phyloP scores from a whole-genome alignment of 2,797 vertebrate species.

The Luscinia megarhynchos region DNA sequence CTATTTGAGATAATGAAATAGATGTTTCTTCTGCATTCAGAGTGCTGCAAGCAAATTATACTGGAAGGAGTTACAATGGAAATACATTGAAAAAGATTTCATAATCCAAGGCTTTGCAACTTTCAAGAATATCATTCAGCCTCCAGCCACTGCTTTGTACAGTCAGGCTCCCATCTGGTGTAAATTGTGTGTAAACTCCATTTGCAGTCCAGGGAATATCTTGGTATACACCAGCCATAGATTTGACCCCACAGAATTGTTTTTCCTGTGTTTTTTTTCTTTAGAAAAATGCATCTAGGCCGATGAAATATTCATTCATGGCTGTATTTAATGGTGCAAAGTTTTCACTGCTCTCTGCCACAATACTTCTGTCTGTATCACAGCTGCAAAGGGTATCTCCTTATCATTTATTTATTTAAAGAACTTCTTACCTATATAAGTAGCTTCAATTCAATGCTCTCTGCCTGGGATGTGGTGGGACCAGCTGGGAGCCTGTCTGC shows the following conservation, averaged over 20 bases:
- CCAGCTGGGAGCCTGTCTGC: not conserved
- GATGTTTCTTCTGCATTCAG: slow-evolving; percentile 68
- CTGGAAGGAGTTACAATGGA: slow-evolving; percentile 63
- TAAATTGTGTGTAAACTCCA: slow-evolving; percentile 30
- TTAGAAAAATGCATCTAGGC: not conserved
- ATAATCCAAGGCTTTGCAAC: slow-evolving; percentile 68
- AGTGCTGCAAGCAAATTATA: slow-evolving; percentile 38
- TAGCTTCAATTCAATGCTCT: not conserved
- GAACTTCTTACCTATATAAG: not conserved
- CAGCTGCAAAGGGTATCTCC: not conserved
- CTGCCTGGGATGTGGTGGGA: not conserved
- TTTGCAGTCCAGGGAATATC: not conserved
- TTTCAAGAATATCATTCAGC: slow-evolving; percentile 56
- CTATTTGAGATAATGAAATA: slow-evolving; percentile 76
- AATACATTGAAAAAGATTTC: slow-evolving; percentile 66
- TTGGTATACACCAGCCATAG: not conserved
- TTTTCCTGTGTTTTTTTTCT: not conserved
- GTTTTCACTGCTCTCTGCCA: not conserved
- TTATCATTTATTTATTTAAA: not conserved
- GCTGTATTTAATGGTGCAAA: not conserved
- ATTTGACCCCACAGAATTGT: not conserved
- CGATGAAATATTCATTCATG: not conserved
- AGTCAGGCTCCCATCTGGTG: slow-evolving; percentile 7
- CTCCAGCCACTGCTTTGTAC: slow-evolving; percentile 38
- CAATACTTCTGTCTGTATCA: not conserved